Base-by-base conservation (phyloP, 2,888 invertebrate genomes). In the Agrochola circellaris region DNA sequence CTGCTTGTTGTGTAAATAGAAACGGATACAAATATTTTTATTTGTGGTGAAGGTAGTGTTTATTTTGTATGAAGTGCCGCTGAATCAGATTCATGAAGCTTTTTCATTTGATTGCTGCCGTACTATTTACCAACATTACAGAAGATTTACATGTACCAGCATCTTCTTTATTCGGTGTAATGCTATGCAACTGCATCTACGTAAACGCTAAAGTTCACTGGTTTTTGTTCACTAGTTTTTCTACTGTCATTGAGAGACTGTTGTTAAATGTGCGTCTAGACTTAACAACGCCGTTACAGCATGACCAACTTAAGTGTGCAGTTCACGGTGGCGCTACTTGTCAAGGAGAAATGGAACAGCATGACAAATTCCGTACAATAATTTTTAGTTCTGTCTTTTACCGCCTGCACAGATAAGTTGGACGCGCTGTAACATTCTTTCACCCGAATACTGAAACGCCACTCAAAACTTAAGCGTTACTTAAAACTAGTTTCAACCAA, bases 1-100 rank as follows among this genome's bases (percentile, higher is more conserved):
- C 72, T 91, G 90, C 78, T 85, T 90, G 89, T 89, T 91, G 90
- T 92, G 87, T 91, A 92, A 94, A 94, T 91, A 92, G 80, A 79
- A 82, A 76, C 87, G 89, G 87, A 93, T 93, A 92, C 91, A 93
- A 91, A 90, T 77, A 65, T 73, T 77, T 64, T 77, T 66, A 73
- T 80, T 68, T 65, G 30, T 61, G 67, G 48, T 56, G 17, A 9
- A 38, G 34, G n/a, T n/a, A n/a, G n/a, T n/a, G n/a, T n/a, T n/a
- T n/a, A 58, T 79, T 61, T 58, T 30, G n/a, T 58, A n/a, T 34
- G 23, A 56, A 68, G 15, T 26, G 54, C 34, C 1, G 15, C 23
- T 77, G 51, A 61, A 71, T 70, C 58, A 67, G 8, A 42, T 61
- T 42, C n/a, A 51, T 51, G 30, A 64, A 73, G 11, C 0, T 48